Evolutionary conservation across 2,113 vertebrate genomes (phyloP).

Genomic region (Myrmophylax atrothorax): DNA sequence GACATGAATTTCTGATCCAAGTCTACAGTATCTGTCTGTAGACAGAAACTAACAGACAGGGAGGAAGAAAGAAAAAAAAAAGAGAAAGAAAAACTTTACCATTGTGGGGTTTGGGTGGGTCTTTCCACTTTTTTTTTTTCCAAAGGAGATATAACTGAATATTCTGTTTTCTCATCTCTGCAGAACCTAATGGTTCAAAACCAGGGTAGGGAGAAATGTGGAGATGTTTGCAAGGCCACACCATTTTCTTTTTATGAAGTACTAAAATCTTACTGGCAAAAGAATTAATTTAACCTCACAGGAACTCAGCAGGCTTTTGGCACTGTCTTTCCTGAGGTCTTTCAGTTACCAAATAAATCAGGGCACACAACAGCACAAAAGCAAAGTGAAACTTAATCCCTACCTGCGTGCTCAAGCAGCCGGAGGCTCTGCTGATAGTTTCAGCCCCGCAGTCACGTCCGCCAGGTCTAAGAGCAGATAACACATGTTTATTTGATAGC

Average conservation of each 20-base stretch:
- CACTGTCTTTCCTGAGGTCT: neutral
- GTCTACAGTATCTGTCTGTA: neutral
- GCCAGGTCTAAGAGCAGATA: constrained; percentile 9
- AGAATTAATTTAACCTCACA: constrained; percentile 9
- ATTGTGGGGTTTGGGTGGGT: neutral
- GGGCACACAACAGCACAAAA: neutral
- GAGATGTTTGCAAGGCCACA: neutral
- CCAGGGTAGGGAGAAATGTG: neutral
- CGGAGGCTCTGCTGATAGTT: neutral
- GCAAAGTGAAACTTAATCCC: neutral
- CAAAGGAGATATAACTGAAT: neutral
- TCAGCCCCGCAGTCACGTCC: neutral
- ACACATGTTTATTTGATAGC: constrained; percentile 17
- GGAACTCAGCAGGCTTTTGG: constrained; percentile 8
- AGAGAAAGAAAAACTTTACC: neutral
- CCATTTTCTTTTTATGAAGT: neutral
- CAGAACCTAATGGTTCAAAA: neutral
- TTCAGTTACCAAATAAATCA: neutral
- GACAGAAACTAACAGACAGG: neutral
- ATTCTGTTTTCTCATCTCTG: neutral
- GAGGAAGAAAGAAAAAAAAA: accelerated
- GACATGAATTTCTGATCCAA: neutral
- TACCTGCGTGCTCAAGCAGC: neutral
- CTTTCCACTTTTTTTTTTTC: neutral
- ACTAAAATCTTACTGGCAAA: neutral